Evolutionary conservation across 2,797 vertebrate genomes (phyloP).

Genomic region (Tokudaia muenninki): DNA sequence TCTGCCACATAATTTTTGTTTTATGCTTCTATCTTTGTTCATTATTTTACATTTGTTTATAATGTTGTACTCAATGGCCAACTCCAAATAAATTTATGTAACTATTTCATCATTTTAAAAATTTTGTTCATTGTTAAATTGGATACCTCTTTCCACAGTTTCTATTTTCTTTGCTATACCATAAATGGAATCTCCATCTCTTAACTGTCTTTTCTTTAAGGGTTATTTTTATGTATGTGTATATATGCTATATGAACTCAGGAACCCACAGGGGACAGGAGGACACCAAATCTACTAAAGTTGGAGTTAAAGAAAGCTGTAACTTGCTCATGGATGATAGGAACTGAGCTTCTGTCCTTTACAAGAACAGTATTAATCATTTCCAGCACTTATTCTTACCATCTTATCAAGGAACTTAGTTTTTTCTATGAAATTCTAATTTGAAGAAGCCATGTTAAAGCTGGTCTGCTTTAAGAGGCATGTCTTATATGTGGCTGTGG

Average conservation of each 20-base stretch:
- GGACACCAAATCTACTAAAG: background rate
- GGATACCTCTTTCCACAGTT: background rate
- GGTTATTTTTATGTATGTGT: background rate
- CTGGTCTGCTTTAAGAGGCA: background rate
- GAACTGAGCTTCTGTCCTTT: background rate
- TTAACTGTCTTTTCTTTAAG: background rate
- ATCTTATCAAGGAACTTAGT: background rate
- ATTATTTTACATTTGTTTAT: background rate
- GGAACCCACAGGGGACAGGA: background rate
- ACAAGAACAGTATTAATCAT: too few species aligned
- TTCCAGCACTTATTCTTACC: background rate
- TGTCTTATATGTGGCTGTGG: background rate
- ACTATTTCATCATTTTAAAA: background rate
- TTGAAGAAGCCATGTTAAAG: background rate
- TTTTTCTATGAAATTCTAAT: background rate
- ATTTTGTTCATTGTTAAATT: background rate
- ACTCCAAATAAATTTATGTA: background rate
- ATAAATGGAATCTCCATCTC: background rate
- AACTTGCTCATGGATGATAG: background rate
- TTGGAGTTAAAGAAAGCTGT: background rate
- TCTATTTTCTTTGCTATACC: slow-evolving; percentile 2
- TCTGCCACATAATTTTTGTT: background rate
- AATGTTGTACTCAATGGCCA: background rate
- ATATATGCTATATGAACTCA: background rate
- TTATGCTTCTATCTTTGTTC: background rate